phyloP scores from a whole-genome alignment of 1,140 invertebrate genomes.

The Drosophila micromelanica region DNA sequence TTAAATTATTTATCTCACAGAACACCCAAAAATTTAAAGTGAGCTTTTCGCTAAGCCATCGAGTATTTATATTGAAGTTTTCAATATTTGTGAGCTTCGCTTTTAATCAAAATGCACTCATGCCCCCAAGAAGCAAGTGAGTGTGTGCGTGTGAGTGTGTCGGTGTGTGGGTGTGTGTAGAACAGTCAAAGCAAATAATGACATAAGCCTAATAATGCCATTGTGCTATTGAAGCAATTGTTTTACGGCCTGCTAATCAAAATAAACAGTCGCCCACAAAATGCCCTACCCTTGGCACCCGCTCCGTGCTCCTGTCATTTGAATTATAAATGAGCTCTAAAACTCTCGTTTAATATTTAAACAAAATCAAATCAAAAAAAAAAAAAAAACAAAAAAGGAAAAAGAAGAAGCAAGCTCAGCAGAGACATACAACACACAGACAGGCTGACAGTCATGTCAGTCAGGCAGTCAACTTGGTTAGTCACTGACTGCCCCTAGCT shows the following conservation, averaged over 20 bases:
- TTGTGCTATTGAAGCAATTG: conserved; percentile 74
- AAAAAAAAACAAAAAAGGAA: no score
- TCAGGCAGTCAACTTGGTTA: conserved; percentile 34
- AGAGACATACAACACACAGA: conserved; percentile 20
- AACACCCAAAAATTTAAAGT: conserved; percentile 37
- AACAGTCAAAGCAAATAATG: conserved; percentile 75
- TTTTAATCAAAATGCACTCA: conserved; percentile 54
- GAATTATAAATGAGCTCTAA: conserved; percentile 80
- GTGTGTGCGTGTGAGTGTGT: conserved; percentile 6
- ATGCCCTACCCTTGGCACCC: background rate
- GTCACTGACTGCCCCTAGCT: background rate
- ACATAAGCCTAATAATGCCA: conserved; percentile 72
- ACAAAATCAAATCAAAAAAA: conserved; percentile 79
- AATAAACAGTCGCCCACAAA: conserved; percentile 55
- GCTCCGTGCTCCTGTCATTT: conserved; percentile 26
- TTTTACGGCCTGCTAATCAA: conserved; percentile 79
- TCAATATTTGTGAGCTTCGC: conserved; percentile 57
- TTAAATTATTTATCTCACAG: conserved; percentile 21
- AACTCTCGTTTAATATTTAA: conserved; percentile 82
- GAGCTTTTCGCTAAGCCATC: conserved; percentile 18
- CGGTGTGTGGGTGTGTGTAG: conserved; percentile 24
- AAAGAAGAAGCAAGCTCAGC: conserved; percentile 41
- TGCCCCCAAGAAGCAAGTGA: conserved; percentile 13
- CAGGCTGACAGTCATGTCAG: conserved; percentile 54
- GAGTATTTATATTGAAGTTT: no score